Base-by-base conservation (phyloP, 2,888 invertebrate genomes). In the Slavum lentiscoides region DNA sequence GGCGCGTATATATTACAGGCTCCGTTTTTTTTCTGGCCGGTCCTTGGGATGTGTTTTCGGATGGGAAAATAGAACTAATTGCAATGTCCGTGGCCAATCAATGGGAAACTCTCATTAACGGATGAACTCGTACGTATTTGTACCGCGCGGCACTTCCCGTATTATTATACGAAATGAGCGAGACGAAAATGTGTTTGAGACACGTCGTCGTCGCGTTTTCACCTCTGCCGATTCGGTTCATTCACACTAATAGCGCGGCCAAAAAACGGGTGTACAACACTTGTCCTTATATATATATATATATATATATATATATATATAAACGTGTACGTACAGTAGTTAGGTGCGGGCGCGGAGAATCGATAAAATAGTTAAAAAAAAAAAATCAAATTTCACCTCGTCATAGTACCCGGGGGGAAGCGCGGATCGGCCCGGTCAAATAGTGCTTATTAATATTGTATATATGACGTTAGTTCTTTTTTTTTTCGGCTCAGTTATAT, bases 61-160 rank as follows among this genome's bases (percentile, higher is more conserved):
- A 58, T 67, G 77, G 77, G 70, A 80, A 30, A 80, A 80, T 80
- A 80, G 77, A 80, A 70, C 77, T 80, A 80, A 80, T 80, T 80
- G 77, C 77, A 80, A 80, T 80, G 77, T 70, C 77, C 77, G 77
- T 80, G 62, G 77, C 77, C 77, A 80, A 80, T 80, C 77, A 80
- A 80, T 80, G 77, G 70, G 77, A 80, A 30, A 80, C 55, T 80
- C 77, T 80, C 77, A 80, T 80, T 80, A 80, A 77, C 21, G 70
- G 70, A 80, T 72, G 70, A 70, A 80, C 53, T 62, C 37, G 68
- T 21, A 21, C 39, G 9, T 55, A n/a, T n/a, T 19, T 55, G 9
- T 19, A 19, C 17, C 19, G 30, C 49, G 43, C 9, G 7, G 9
- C 43, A 5, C 43, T 9, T 7, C 43, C 9, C 0, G 62, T 21